These are phyloP conservation scores for Haplotaxodon microlepis DNA, from an alignment of 2,113 vertebrate genomes.

Conservation along the genomic window DNA sequence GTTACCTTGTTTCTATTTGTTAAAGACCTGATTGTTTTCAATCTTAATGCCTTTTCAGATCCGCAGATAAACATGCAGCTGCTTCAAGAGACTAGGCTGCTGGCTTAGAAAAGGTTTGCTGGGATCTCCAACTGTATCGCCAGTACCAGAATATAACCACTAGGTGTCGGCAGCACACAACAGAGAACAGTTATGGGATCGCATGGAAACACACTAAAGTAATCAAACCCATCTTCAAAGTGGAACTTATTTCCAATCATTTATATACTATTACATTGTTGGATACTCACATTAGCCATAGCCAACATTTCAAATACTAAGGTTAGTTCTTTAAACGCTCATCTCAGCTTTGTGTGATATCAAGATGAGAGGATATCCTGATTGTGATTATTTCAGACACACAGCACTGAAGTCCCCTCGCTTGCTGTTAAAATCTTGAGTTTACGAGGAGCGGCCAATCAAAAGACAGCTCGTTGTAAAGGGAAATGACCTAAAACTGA, in stretches of 20 bases:
- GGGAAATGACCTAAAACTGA: neutral
- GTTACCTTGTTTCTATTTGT: neutral
- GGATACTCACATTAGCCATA: neutral
- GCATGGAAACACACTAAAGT: neutral
- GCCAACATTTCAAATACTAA: neutral
- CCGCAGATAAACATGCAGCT: neutral
- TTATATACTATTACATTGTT: neutral
- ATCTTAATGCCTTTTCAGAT: neutral
- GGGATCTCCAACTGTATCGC: neutral
- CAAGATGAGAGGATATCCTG: neutral
- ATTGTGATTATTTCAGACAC: neutral
- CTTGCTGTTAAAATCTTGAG: neutral
- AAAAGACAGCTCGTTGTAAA: rapidly evolving
- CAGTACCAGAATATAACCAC: neutral
- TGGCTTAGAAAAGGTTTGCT: neutral
- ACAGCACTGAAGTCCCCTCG: rapidly evolving
- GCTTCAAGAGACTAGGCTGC: neutral
- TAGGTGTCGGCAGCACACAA: slow-evolving; percentile 36
- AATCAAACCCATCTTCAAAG: neutral
- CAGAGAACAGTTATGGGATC: neutral
- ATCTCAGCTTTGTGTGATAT: neutral
- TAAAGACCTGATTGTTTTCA: neutral
- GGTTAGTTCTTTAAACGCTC: neutral
- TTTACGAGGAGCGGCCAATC: neutral
- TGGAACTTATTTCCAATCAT: neutral